phyloP scores from a whole-genome alignment of 2,113 vertebrate genomes.

The Pleuronectes platessa region DNA sequence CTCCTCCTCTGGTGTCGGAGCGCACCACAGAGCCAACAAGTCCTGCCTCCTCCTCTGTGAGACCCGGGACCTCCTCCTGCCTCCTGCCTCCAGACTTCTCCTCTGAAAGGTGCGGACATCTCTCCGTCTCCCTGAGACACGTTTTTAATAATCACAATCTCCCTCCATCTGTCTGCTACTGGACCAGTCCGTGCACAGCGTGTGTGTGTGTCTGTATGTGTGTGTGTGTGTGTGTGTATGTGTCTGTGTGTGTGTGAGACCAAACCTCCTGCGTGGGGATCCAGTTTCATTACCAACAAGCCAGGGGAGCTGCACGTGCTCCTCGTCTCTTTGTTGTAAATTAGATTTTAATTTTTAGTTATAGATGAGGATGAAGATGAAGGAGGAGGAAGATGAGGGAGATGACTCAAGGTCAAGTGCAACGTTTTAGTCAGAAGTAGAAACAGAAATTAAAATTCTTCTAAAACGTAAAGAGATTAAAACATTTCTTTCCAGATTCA shows the following conservation, averaged over 20 bases:
- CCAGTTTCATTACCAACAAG: constrained; percentile 64
- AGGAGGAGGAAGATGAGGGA: background rate
- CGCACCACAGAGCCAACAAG: constrained; percentile 62
- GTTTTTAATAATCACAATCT: constrained; percentile 30
- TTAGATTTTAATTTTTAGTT: background rate
- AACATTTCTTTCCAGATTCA: no score
- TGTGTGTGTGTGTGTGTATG: no score
- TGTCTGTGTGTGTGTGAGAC: background rate
- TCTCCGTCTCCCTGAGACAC: background rate
- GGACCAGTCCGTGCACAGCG: background rate
- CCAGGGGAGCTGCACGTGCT: constrained; percentile 40
- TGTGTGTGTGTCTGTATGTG: background rate
- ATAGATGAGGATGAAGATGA: background rate
- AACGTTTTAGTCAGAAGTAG: background rate
- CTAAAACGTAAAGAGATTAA: no score
- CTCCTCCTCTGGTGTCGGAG: constrained; percentile 58
- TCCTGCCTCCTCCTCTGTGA: constrained; percentile 73
- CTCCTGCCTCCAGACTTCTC: constrained; percentile 56
- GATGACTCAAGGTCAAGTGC: background rate
- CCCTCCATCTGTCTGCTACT: constrained; percentile 23
- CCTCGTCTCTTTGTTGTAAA: constrained; percentile 25
- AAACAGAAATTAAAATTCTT: background rate
- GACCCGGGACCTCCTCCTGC: constrained; percentile 72
- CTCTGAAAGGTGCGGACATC: constrained; percentile 15
- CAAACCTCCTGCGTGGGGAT: background rate